phyloP scores from a whole-genome alignment of 92 coral and sea anemone species.

The Hydrozoanthus gracilis region DNA sequence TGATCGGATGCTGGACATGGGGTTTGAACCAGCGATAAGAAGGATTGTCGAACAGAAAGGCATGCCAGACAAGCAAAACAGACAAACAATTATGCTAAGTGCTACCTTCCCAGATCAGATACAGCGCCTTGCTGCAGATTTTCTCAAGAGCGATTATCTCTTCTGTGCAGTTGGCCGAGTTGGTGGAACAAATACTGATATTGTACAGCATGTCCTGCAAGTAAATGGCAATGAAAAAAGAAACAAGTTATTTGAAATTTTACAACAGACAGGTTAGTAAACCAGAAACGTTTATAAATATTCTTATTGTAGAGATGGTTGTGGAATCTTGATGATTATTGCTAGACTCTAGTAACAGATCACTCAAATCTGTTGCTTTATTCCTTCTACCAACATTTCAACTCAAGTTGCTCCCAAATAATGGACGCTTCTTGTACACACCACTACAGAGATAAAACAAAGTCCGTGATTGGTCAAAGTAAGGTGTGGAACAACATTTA shows the following conservation, averaged over 20 bases:
- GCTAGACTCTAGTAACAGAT: too few relatives aligned
- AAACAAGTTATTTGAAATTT: slow-evolving; percentile 79
- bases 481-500: too few relatives aligned
- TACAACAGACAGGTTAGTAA: slow-evolving; percentile 77
- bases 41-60: slow-evolving; percentile 67
- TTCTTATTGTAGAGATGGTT: too few relatives aligned
- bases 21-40: slow-evolving; percentile 87
- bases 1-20: slow-evolving; percentile 98
- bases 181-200: slow-evolving; percentile 93
- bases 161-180: slow-evolving; percentile 94
- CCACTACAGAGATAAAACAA: too few relatives aligned
- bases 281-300: not conserved
- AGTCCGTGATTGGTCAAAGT: too few relatives aligned
- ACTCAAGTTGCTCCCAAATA: too few relatives aligned
- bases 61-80: slow-evolving; percentile 77
- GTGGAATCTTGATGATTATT: too few relatives aligned
- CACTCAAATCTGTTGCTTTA: too few relatives aligned
- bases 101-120: slow-evolving; percentile 99
- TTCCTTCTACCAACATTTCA: too few relatives aligned
- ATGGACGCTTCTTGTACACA: too few relatives aligned
- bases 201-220: slow-evolving; percentile 67
- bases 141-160: slow-evolving; percentile 81
- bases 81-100: slow-evolving; percentile 97
- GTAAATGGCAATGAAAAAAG: slow-evolving; percentile 84
- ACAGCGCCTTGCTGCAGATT: slow-evolving; percentile 92